Evolutionary conservation across 64 coral and sea anemone species (phyloP).

Genomic region (Platygyra sinensis): DNA sequence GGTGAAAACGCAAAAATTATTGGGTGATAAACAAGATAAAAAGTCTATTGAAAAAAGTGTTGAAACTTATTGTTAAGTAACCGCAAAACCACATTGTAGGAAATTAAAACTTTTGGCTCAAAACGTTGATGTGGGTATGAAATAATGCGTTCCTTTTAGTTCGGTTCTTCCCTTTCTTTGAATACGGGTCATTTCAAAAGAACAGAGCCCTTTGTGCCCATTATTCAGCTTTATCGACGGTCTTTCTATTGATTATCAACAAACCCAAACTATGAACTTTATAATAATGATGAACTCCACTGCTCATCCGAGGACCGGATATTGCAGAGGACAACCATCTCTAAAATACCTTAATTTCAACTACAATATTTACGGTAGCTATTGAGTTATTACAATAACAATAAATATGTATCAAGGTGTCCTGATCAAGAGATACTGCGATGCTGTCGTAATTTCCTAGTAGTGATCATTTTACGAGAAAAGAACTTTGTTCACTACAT

Average conservation of each 20-base stretch:
- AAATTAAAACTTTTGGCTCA: slow-evolving; percentile 3
- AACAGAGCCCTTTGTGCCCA: not conserved
- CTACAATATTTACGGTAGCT: not conserved
- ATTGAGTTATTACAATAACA: not conserved
- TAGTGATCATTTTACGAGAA: not conserved
- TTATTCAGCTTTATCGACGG: not conserved
- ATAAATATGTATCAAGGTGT: too few species aligned
- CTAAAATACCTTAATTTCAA: too few species aligned
- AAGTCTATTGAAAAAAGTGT: not conserved
- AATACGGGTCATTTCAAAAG: not conserved
- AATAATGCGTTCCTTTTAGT: not conserved
- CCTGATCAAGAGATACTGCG: too few species aligned
- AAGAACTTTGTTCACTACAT: not conserved
- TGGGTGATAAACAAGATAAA: slow-evolving; percentile 3
- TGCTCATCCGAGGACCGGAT: too few species aligned
- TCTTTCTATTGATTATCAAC: not conserved
- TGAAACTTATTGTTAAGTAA: slow-evolving; percentile 2
- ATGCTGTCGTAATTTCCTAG: not conserved
- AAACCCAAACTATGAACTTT: not conserved
- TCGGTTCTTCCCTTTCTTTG: not conserved
- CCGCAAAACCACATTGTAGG: slow-evolving; percentile 17
- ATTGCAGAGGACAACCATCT: too few species aligned
- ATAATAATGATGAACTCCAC: too few species aligned
- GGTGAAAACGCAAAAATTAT: not conserved
- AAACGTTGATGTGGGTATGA: not conserved